phyloP scores from a whole-genome alignment of 2,113 vertebrate genomes.

The Serilophus lunatus region DNA sequence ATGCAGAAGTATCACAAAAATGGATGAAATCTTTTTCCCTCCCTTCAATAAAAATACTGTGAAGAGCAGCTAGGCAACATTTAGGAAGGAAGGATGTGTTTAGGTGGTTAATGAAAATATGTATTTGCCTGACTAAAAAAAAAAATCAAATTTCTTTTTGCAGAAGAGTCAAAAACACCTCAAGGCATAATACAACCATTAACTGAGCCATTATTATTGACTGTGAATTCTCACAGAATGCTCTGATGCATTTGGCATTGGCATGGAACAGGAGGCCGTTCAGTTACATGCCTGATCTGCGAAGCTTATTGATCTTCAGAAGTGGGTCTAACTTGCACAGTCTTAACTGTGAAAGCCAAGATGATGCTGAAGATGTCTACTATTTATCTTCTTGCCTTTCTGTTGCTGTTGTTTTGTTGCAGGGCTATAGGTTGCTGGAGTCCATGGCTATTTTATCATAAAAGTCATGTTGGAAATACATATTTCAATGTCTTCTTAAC shows the following conservation, averaged over 20 bases:
- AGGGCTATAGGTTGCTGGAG: not conserved
- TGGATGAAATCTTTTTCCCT: not conserved
- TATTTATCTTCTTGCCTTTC: not conserved
- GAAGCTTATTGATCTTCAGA: slow-evolving; percentile 49
- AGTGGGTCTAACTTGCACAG: not conserved
- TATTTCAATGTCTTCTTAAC: not conserved
- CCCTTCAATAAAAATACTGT: not conserved
- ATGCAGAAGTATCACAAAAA: not conserved
- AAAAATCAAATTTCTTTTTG: not conserved
- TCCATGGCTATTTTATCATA: not conserved
- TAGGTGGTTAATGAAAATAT: not conserved
- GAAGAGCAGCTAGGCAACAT: not conserved
- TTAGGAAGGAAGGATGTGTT: not conserved
- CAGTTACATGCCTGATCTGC: slow-evolving; percentile 54
- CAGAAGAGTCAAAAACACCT: not conserved
- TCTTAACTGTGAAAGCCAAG: not conserved
- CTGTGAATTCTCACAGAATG: slow-evolving; percentile 12
- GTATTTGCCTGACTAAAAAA: not conserved
- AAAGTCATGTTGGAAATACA: not conserved
- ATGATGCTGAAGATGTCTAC: not conserved
- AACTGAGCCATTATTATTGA: slow-evolving; percentile 33
- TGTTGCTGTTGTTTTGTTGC: not conserved
- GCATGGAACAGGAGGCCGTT: slow-evolving; percentile 28
- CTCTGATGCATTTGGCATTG: slow-evolving; percentile 27
- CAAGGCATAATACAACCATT: slow-evolving; percentile 26